Conservation (phyloP, 2,797 vertebrate species). For the Yasuhikotakia modesta region DNA sequence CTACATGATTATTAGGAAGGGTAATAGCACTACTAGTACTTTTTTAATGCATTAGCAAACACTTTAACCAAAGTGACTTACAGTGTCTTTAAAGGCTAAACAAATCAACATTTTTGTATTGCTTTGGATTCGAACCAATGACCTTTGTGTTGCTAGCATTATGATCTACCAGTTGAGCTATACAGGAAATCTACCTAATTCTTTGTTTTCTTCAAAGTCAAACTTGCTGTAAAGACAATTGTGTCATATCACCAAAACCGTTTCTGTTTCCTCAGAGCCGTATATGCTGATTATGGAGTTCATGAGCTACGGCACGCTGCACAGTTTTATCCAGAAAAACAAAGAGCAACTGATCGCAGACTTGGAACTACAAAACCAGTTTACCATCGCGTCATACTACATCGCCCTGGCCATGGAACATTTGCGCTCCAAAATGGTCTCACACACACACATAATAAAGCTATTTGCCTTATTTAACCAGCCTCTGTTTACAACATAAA, state of each 20-base stretch:
- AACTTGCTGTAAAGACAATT: not conserved
- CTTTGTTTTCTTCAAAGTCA: too few relatives aligned
- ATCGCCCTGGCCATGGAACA: conserved; percentile 78
- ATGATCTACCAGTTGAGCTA: not conserved
- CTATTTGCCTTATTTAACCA: not conserved
- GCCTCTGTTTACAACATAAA: not conserved
- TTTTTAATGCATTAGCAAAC: too few relatives aligned
- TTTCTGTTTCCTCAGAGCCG: conserved; percentile 67
- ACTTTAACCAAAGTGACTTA: too few relatives aligned
- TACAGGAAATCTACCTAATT: not conserved
- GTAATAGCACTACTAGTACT: too few relatives aligned
- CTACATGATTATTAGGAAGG: too few relatives aligned
- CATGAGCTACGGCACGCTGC: conserved; percentile 74
- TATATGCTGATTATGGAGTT: conserved; percentile 77
- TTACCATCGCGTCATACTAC: conserved; percentile 76
- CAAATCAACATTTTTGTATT: too few relatives aligned
- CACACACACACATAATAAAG: not conserved
- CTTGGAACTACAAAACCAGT: conserved; percentile 71
- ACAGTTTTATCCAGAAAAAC: conserved; percentile 74
- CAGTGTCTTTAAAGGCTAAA: too few relatives aligned
- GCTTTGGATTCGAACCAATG: not conserved
- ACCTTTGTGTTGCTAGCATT: not conserved
- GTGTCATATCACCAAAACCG: not conserved
- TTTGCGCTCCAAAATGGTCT: conserved; percentile 76
- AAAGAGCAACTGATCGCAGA: conserved; percentile 63